These are phyloP conservation scores for Podarcis raffonei DNA, from an alignment of 2,113 vertebrate genomes.

Conservation along the genomic window DNA sequence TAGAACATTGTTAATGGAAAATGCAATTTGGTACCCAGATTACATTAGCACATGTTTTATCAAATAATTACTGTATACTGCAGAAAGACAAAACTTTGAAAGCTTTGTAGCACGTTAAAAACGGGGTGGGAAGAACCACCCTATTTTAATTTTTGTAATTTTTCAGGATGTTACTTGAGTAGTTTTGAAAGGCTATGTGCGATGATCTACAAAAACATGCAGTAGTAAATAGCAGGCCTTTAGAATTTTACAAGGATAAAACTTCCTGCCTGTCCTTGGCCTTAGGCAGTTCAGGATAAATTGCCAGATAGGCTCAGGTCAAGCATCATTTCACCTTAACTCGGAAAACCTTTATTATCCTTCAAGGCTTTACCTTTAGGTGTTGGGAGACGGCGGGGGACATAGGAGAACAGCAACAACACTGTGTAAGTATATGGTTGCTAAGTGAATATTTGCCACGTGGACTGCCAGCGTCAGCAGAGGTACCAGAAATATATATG, in stretches of 20 bases:
- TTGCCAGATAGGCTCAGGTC: background rate
- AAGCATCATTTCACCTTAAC: background rate
- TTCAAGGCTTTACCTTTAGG: too few species aligned
- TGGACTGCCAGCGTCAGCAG: too few species aligned
- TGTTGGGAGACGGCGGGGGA: too few species aligned
- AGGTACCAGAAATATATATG: background rate
- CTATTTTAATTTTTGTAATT: background rate
- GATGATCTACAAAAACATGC: background rate
- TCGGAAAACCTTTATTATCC: too few species aligned
- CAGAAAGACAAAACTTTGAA: conserved; percentile 21
- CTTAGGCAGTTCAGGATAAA: too few species aligned
- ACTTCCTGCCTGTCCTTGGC: background rate
- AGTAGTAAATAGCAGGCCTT: too few species aligned
- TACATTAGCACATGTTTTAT: background rate
- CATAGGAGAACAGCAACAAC: too few species aligned
- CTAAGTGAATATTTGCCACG: too few species aligned
- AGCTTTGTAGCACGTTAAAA: conserved; percentile 4
- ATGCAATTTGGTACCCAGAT: conserved; percentile 2
- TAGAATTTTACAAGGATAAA: background rate
- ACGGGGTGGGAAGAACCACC: background rate
- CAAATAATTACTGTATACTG: background rate
- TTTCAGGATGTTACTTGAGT: background rate
- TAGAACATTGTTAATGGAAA: conserved; percentile 27
- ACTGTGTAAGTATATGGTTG: too few species aligned
- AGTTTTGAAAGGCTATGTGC: background rate